Percentiles rank a stretch among this genome's conserved stretches.
Evolutionary conservation across 2,888 invertebrate species (phyloP).

Genomic region (Hydrotaea cyrtoneurina): DNA sequence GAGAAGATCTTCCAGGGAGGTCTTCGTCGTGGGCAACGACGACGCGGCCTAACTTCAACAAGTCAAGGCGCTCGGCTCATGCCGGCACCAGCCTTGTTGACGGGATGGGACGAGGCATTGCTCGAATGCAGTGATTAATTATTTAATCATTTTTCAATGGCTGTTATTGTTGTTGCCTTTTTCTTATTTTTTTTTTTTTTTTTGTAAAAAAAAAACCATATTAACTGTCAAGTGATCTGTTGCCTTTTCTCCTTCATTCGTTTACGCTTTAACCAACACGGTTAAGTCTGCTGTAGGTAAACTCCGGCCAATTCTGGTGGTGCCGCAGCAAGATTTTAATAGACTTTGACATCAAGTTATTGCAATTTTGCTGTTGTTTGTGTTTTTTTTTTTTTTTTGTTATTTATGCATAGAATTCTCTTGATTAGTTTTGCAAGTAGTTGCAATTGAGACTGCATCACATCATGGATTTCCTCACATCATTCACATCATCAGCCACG

Average conservation of each 20-base stretch:
- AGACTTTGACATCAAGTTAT: slow-evolving; percentile 67
- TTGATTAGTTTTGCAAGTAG: slow-evolving; percentile 43
- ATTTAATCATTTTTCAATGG: slow-evolving; percentile 67
- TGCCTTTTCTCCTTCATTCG: background rate
- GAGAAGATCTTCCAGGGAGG: slow-evolving; percentile 19
- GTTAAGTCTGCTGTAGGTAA: slow-evolving; percentile 59
- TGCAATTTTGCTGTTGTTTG: slow-evolving; percentile 48
- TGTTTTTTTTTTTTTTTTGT: background rate
- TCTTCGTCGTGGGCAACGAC: background rate
- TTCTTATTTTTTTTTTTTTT: too few relatives aligned
- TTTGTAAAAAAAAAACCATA: slow-evolving; percentile 23
- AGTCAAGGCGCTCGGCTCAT: background rate
- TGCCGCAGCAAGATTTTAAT: slow-evolving; percentile 52
- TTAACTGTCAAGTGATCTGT: slow-evolving; percentile 63
- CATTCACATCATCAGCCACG: background rate
- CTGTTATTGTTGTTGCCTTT: slow-evolving; percentile 50
- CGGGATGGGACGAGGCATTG: background rate
- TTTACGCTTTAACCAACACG: background rate
- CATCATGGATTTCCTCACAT: background rate
- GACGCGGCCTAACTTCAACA: background rate
- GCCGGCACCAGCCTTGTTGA: background rate
- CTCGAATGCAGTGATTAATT: slow-evolving; percentile 61
- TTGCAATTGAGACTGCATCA: slow-evolving; percentile 7
- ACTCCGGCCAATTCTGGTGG: slow-evolving; percentile 27
- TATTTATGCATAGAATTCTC: slow-evolving; percentile 60